A percentile compares a stretch with the other conserved stretches of the same genome.
These are phyloP conservation scores for Actinopyga echinites DNA, from an alignment of 53 echinoderm and acorn worm genomes.

Conservation along the genomic window DNA sequence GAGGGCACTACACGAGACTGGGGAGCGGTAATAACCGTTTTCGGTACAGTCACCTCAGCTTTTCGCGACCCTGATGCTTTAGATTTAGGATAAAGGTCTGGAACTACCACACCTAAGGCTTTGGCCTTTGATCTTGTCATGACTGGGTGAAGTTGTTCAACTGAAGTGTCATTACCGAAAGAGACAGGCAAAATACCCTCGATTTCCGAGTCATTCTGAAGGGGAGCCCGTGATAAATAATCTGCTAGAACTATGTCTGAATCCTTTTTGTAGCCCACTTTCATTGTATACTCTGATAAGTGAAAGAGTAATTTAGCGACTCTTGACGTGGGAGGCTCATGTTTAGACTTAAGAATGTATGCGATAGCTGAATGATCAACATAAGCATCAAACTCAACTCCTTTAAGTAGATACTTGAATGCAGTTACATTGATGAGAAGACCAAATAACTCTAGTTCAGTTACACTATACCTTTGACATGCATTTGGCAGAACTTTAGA, in stretches of 20 bases:
- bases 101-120: background rate
- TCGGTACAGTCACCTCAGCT: too few species aligned
- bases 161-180: background rate
- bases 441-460: slow-evolving; percentile 48
- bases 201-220: background rate
- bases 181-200: slow-evolving; percentile 16
- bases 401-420: slow-evolving; percentile 38
- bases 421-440: slow-evolving; percentile 36
- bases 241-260: slow-evolving; percentile 43
- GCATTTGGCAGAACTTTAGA: slow-evolving; percentile 41
- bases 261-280: slow-evolving; percentile 32
- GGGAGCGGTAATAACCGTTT: too few species aligned
- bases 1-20: too few species aligned
- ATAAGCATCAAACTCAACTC: slow-evolving; percentile 42
- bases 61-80: too few species aligned
- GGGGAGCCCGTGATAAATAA: slow-evolving; percentile 38
- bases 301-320: slow-evolving; percentile 12
- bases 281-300: slow-evolving; percentile 12
- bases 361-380: slow-evolving; percentile 38
- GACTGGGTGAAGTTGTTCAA: background rate
- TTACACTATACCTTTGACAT: slow-evolving; percentile 43
- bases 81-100: background rate
- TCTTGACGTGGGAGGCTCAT: slow-evolving; percentile 12
- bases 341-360: slow-evolving; percentile 31
- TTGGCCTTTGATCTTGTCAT: slow-evolving; percentile 36